A percentile compares a stretch with the other conserved stretches of the same genome.
Conservation (phyloP, 2,797 vertebrate genomes). For the Notolabrus celidotus region DNA sequence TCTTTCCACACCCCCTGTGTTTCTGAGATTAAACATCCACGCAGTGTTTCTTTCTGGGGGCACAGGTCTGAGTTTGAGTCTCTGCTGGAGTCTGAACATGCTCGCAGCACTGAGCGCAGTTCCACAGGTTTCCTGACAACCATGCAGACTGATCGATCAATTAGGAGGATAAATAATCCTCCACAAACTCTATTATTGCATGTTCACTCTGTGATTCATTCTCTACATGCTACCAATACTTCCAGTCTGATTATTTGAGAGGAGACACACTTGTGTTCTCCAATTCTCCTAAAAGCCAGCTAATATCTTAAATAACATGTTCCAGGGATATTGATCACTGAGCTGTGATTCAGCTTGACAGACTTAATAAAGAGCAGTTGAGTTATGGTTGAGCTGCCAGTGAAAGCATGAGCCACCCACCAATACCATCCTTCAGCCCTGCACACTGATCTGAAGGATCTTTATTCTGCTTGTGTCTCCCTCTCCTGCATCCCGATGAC, state of each 20-base stretch:
- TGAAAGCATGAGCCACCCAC: slow-evolving; percentile 7
- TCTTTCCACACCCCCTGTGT: background rate
- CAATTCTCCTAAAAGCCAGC: slow-evolving; percentile 48
- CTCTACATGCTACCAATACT: slow-evolving; percentile 37
- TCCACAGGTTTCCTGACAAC: slow-evolving; percentile 62
- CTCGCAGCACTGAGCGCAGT: slow-evolving; percentile 10
- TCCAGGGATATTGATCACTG: slow-evolving; percentile 53
- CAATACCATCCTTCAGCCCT: background rate
- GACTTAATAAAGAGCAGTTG: slow-evolving; percentile 43
- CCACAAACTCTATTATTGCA: slow-evolving; percentile 27
- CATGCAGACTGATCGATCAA: slow-evolving; percentile 58
- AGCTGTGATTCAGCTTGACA: slow-evolving; percentile 44
- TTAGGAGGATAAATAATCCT: slow-evolving; percentile 68
- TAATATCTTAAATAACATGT: slow-evolving; percentile 45
- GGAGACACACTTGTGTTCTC: slow-evolving; percentile 29
- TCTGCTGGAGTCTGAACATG: slow-evolving; percentile 47
- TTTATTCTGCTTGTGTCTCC: slow-evolving; percentile 17
- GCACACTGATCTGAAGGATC: slow-evolving; percentile 23
- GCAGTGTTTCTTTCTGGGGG: slow-evolving; percentile 21
- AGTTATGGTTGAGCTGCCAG: slow-evolving; percentile 27
- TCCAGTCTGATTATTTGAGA: slow-evolving; percentile 47
- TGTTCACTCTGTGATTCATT: slow-evolving; percentile 54
- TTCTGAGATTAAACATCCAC: slow-evolving; percentile 7
- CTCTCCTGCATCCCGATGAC: slow-evolving; percentile 16
- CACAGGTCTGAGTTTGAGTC: slow-evolving; percentile 38